Conservation (phyloP, 1,140 invertebrate genomes). For the Drosophila oshimai region DNA sequence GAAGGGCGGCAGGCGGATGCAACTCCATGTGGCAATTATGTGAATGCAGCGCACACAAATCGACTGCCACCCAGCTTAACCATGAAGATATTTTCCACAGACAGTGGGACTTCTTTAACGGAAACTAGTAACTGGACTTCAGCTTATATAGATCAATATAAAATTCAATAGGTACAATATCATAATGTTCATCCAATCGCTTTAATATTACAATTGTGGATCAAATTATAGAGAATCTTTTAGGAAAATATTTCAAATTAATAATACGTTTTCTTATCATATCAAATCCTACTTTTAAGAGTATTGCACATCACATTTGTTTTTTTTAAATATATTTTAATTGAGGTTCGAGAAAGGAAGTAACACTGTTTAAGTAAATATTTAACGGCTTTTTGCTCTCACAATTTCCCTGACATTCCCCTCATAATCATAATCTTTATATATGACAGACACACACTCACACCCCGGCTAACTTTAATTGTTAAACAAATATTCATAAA, state of each 20-base stretch:
- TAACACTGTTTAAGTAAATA: neutral
- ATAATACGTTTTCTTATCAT: too few relatives aligned
- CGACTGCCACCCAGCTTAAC: constrained; percentile 39
- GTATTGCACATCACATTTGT: too few relatives aligned
- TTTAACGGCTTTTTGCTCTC: constrained; percentile 32
- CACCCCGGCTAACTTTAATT: constrained; percentile 31
- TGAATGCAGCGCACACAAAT: constrained; percentile 64
- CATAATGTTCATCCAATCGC: too few relatives aligned
- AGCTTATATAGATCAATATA: too few relatives aligned
- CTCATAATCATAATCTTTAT: constrained; percentile 52
- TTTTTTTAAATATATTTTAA: neutral
- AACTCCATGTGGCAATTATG: constrained; percentile 62
- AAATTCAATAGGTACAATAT: too few relatives aligned
- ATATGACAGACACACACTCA: constrained; percentile 13
- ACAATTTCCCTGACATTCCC: constrained; percentile 47
- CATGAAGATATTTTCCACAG: neutral
- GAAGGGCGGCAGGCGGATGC: constrained; percentile 22
- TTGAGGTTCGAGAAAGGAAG: neutral
- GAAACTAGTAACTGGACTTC: neutral
- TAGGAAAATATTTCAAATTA: too few relatives aligned
- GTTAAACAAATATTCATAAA: constrained; percentile 48
- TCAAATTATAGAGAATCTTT: too few relatives aligned
- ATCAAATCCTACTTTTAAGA: too few relatives aligned
- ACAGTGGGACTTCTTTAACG: constrained; percentile 1
- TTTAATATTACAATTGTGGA: too few relatives aligned